Percentiles rank a stretch among this genome's conserved stretches.
Evolutionary conservation across 2,888 invertebrate genomes (phyloP).

Genomic region (Gymnosoma rotundatum): DNA sequence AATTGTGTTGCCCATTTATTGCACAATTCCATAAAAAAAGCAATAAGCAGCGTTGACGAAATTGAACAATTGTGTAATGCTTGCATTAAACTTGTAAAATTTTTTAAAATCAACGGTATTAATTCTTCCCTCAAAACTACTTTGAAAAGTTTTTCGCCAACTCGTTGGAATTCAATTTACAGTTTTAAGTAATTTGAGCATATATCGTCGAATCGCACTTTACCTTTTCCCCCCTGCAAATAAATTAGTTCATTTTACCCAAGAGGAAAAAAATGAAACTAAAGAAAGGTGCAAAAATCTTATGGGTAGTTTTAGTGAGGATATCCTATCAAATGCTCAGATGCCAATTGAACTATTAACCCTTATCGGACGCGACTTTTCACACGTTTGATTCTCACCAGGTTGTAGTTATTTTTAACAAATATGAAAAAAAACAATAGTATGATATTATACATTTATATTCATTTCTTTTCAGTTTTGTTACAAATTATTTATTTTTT

Average conservation of each 20-base stretch:
- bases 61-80: conserved; percentile 22
- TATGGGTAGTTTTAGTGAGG: neutral
- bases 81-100: conserved; percentile 23
- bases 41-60: conserved; percentile 12
- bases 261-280: neutral
- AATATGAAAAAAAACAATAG: no score
- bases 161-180: conserved; percentile 13
- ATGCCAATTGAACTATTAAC: neutral
- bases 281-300: neutral
- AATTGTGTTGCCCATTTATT: conserved; percentile 34
- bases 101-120: conserved; percentile 27
- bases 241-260: neutral
- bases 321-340: neutral
- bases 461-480: no score
- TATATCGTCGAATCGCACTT: neutral
- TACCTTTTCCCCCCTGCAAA: neutral
- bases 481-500: no score
- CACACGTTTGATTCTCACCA: no score
- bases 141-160: neutral
- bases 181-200: neutral
- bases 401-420: no score
- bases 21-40: conserved; percentile 26
- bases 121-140: conserved; percentile 20
- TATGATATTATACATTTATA: no score
- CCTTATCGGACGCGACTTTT: no score